Evolutionary conservation across 2,797 vertebrate genomes (phyloP), one percentile per base, ranked within the genome.

Genomic region (Sarcoramphus papa): DNA sequence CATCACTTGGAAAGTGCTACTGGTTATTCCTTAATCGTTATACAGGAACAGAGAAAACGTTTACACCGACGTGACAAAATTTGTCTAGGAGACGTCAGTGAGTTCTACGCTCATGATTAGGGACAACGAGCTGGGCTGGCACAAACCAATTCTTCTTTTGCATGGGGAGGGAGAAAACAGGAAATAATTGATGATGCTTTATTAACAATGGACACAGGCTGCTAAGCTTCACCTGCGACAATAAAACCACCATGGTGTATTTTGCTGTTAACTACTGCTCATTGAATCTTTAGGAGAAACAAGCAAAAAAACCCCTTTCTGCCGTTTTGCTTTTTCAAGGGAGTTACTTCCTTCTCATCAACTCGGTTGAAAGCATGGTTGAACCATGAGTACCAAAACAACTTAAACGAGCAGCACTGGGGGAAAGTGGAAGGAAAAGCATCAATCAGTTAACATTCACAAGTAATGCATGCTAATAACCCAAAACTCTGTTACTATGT

Each of bases 1-100:
- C 94, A 94, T 96, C 87, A 85, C 92, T 93, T 97, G 97, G 91
- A 98, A 98, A 98, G 83, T 95, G 95, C 96, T 96, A 31, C 88
- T 88, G 72, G 90, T 95, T 95, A 97, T 98, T 98, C 97, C 98
- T 87, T 97, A 95, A 82, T 97, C 11, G 5, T 86, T 94, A 40
- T 10, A 80, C 54, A 97, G 80, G 75, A 97, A 91, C 45, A 95
- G 69, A 95, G 90, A 96, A 97, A 92, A 76, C 37, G 7, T 89
- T 94, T 95, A 89, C 27, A 69, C 25, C 84, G 88, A 93, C 75
- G 76, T 57, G 54, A 82, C 85, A 88, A 83, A 95, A 86, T 96
- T 95, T 91, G 68, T 94, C 92, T 91, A 93, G 94, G 96, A 97
- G 79, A 92, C 54, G 59, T 90, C 93, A 90, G 63, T 72, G 41